Evolutionary conservation across 2,797 vertebrate genomes (phyloP), one percentile per base, ranked within the genome.

Genomic region (Petrocephalus sullivani): DNA sequence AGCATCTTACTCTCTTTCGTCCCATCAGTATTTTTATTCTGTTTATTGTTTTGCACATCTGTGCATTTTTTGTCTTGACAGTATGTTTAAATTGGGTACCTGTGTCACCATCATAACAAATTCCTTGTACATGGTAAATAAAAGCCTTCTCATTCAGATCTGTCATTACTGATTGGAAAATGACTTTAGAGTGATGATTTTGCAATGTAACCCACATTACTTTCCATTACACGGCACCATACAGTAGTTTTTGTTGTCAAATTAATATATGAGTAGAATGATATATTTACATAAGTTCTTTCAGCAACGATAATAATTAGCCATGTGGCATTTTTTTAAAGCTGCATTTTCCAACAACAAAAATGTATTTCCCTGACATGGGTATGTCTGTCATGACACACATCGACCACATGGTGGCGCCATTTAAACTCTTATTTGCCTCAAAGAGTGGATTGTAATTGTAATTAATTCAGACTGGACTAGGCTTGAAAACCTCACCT

Each of bases 341-440:
- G 37, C 37, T 14, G 6, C 1, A 14, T 78, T 78, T 81, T 6
- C 75, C 82, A 23, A 2, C 4, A 28, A 28, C 46, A 53, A 84
- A 16, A 84, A 84, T 4, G 19, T 14, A 49, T 81, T 28, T 84
- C 51, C 14, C 51, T 33, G 82, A 3, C 4, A 6, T 49, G 37
- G 16, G 28, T 75, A 37, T n/a, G 12, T 19, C 6, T 90, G 90
- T 16, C n/a, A 89, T 91, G 82, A 28, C 75, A 61, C 41, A 12
- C 4, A 9, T 12, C 51, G 16, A 21, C 93, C 94, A 95, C 93
- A 89, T 88, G 94, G 88, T 92, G 93, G 92, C 91, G 75, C 87
- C 90, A 57, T 85, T 85, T 85, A 88, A 56, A 28, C 23, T 85
- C 19, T 84, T 85, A 28, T n/a, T n/a, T 61, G 58, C 46, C 16